phyloP scores from a whole-genome alignment of 2,113 vertebrate genomes.

The Conger conger region DNA sequence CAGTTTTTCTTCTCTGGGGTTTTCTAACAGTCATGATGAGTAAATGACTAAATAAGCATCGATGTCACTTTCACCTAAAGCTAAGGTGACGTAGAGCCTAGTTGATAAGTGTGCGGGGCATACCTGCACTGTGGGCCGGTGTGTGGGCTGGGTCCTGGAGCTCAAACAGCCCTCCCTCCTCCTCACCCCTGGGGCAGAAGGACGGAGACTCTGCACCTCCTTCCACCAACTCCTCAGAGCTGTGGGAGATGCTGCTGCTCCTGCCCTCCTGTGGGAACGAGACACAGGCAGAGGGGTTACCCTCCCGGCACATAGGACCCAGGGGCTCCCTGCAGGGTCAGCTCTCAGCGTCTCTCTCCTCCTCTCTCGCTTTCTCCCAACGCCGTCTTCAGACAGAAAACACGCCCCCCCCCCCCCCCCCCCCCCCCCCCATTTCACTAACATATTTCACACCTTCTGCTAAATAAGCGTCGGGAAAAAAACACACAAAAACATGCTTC shows the following conservation, averaged over 20 bases:
- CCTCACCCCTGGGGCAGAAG: slow-evolving; percentile 43
- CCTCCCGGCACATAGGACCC: not conserved
- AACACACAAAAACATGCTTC: not conserved
- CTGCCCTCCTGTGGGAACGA: slow-evolving; percentile 43
- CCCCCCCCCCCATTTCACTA: no score
- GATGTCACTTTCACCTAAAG: not conserved
- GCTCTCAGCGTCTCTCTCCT: not conserved
- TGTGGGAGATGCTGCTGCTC: slow-evolving; percentile 57
- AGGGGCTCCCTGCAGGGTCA: not conserved
- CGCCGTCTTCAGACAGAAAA: no score
- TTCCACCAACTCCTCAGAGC: slow-evolving; percentile 56
- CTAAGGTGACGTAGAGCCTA: not conserved
- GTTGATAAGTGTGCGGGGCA: not conserved
- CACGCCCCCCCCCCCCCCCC: no score
- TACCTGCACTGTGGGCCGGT: slow-evolving; percentile 57
- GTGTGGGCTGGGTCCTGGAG: slow-evolving; percentile 37
- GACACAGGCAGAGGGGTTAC: not conserved
- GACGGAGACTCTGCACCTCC: slow-evolving; percentile 31
- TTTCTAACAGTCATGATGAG: not conserved
- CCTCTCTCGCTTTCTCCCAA: no score
- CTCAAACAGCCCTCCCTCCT: slow-evolving; percentile 42
- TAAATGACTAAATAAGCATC: not conserved
- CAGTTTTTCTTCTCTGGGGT: no score
- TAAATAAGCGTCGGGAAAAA: not conserved
- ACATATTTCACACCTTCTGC: not conserved